Percentiles rank a stretch among this genome's conserved stretches.
These are phyloP conservation scores for Crotalus helleri DNA, from an alignment of 2,113 vertebrate genomes.

Conservation along the genomic window DNA sequence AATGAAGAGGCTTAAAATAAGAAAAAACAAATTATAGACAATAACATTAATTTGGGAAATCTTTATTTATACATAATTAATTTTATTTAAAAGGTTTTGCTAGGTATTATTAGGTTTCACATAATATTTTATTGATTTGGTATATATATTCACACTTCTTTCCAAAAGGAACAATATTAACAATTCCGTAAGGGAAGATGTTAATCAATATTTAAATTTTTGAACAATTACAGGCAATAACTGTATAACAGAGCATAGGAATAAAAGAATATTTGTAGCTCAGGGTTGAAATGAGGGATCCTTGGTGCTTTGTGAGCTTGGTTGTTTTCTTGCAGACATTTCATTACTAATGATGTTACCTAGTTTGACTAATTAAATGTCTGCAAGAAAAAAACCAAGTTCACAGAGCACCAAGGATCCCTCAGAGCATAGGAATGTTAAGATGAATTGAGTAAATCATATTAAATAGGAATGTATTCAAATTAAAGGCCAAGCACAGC, in stretches of 20 bases:
- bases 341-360: neutral
- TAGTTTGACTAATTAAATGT: neutral
- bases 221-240: neutral
- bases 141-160: neutral
- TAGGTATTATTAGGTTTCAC: neutral
- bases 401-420: neutral
- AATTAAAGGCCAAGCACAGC: neutral
- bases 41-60: neutral
- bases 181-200: neutral
- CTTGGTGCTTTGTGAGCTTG: neutral
- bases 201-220: neutral
- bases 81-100: neutral
- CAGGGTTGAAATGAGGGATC: neutral
- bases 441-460: neutral
- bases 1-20: neutral
- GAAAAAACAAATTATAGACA: neutral
- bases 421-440: neutral
- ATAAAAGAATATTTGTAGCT: neutral
- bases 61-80: neutral
- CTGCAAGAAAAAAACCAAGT: neutral
- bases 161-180: neutral
- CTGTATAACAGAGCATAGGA: neutral
- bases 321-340: neutral
- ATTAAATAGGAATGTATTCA: neutral
- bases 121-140: neutral